Conservation (phyloP, 2,797 vertebrate species). For the Gobio occitaniae region DNA sequence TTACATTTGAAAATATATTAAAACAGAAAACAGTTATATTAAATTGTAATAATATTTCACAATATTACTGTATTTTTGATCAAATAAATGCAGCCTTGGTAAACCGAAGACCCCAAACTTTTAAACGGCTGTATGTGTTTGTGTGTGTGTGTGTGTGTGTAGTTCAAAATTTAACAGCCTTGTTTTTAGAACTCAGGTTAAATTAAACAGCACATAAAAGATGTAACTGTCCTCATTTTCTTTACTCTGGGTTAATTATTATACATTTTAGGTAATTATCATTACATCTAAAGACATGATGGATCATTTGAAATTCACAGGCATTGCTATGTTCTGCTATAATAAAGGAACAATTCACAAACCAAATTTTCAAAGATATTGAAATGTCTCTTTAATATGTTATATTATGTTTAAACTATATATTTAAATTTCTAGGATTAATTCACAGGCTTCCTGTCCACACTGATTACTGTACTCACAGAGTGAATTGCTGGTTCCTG, state of each 20-base stretch:
- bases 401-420: not conserved
- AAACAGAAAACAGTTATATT: not conserved
- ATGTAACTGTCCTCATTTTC: not conserved
- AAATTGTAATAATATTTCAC: not conserved
- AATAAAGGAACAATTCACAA: not conserved
- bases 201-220: not conserved
- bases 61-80: not conserved
- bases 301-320: not conserved
- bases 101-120: not conserved
- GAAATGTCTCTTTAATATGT: not conserved
- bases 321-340: not conserved
- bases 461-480: conserved; percentile 38
- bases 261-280: not conserved
- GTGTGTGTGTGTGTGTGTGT: not conserved
- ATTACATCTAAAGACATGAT: not conserved
- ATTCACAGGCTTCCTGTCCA: not conserved
- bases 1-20: not conserved
- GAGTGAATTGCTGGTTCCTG: not conserved
- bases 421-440: not conserved
- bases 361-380: not conserved
- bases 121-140: not conserved
- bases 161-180: not conserved
- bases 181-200: conserved; percentile 3
- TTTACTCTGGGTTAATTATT: not conserved
- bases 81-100: not conserved